Conservation (phyloP, 1,140 invertebrate genomes). For the Ceratosolen solmsi region DNA sequence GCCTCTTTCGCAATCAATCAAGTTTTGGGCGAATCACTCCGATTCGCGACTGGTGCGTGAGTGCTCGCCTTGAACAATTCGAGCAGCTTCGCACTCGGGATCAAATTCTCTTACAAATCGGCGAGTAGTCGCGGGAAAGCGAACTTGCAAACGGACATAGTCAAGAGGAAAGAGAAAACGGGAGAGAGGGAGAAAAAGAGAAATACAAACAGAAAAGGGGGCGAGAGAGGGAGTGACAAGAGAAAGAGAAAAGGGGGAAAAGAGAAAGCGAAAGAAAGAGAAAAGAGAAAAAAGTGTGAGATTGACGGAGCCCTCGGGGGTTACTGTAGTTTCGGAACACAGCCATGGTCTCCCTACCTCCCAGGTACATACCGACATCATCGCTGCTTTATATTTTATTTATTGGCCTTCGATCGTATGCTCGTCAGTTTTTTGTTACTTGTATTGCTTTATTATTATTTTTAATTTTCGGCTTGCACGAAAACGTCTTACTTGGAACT, state of each 20-base stretch:
- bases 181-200: slow-evolving; percentile 36
- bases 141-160: slow-evolving; percentile 34
- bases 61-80: slow-evolving; percentile 44
- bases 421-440: slow-evolving; percentile 49
- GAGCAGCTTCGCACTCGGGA: slow-evolving; percentile 54
- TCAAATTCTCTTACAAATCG: background rate
- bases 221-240: slow-evolving; percentile 39
- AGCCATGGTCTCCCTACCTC: slow-evolving; percentile 79
- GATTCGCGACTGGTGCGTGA: slow-evolving; percentile 42
- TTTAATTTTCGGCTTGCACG: slow-evolving; percentile 43
- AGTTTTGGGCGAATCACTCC: slow-evolving; percentile 41
- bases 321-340: slow-evolving; percentile 79
- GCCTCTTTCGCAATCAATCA: slow-evolving; percentile 30
- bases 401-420: slow-evolving; percentile 51
- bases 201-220: slow-evolving; percentile 48
- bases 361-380: slow-evolving; percentile 75
- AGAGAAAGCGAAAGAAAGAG: slow-evolving; percentile 49
- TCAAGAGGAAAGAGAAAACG: slow-evolving; percentile 52
- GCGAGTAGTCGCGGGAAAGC: slow-evolving; percentile 2
- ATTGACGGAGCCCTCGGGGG: slow-evolving; percentile 63
- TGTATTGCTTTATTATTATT: slow-evolving; percentile 41
- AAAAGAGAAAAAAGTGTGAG: slow-evolving; percentile 49
- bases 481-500: slow-evolving; percentile 32
- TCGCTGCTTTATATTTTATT: slow-evolving; percentile 66
- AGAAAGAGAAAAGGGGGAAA: slow-evolving; percentile 42